Conservation (phyloP, 2,797 vertebrate species). For the Poeciliopsis gracilis region DNA sequence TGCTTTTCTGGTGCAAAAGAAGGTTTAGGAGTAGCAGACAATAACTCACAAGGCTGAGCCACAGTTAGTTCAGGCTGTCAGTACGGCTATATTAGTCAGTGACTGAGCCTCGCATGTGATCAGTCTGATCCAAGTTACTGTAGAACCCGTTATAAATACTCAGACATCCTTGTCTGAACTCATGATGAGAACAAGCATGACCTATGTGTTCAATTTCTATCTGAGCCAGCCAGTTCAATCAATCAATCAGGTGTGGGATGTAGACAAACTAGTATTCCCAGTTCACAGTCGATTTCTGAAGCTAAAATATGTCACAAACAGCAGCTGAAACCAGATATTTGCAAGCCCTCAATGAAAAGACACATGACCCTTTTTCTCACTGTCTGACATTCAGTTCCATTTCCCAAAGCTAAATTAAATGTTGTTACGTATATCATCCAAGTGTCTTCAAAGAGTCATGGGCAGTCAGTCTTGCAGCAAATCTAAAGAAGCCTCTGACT, state of each 20-base stretch:
- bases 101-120: slow-evolving; percentile 38
- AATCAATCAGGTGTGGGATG: not conserved
- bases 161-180: not conserved
- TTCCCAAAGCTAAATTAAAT: not conserved
- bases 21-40: slow-evolving; percentile 32
- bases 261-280: not conserved
- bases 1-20: slow-evolving; percentile 39
- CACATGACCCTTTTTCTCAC: not conserved
- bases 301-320: not conserved
- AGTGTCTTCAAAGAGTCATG: not conserved
- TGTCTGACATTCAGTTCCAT: not conserved
- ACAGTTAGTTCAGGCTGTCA: slow-evolving; percentile 51
- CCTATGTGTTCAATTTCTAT: not conserved
- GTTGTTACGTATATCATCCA: not conserved
- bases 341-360: not conserved
- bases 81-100: slow-evolving; percentile 50
- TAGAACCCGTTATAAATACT: slow-evolving; percentile 62
- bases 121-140: slow-evolving; percentile 43
- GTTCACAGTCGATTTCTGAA: not conserved
- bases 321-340: not conserved
- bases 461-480: not conserved
- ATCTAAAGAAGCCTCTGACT: not conserved
- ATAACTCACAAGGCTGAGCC: slow-evolving; percentile 47
- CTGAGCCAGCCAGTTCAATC: not conserved
- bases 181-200: not conserved